A percentile compares a stretch with the other conserved stretches of the same genome.
Evolutionary conservation across 2,113 vertebrate species (phyloP).

Genomic region (Ageneiosus marmoratus): DNA sequence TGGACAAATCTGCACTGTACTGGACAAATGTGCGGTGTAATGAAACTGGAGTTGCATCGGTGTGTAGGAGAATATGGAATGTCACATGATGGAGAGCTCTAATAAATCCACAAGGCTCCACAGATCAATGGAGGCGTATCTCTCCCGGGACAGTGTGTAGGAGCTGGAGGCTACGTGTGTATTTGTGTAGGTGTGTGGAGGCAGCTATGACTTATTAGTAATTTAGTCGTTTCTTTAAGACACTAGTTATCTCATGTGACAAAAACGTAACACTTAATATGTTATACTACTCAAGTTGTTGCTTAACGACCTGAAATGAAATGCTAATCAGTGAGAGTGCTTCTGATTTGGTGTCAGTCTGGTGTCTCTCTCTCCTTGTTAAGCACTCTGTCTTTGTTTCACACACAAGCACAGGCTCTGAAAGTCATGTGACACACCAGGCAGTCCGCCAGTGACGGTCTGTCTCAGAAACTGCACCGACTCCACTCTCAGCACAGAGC

Average conservation of each 20-base stretch:
- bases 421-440: constrained; percentile 9
- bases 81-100: neutral
- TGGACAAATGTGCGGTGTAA: constrained; percentile 27
- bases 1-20: neutral
- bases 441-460: constrained; percentile 14
- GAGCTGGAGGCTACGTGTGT: neutral
- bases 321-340: constrained; percentile 8
- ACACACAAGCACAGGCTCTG: neutral
- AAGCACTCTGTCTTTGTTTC: neutral
- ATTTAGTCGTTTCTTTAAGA: neutral
- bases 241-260: neutral
- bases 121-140: constrained; percentile 26
- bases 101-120: constrained; percentile 3
- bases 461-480: neutral
- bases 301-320: neutral
- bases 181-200: neutral
- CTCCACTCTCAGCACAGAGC: neutral
- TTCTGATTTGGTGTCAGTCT: constrained; percentile 19
- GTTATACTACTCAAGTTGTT: neutral
- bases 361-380: neutral
- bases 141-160: neutral
- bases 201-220: neutral
- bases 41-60: neutral
- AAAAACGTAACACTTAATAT: neutral
- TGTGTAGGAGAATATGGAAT: neutral